A percentile compares a stretch with the other conserved stretches of the same genome.
Evolutionary conservation across 2,113 vertebrate species (phyloP).

Genomic region (Cricetomys ansorgei): DNA sequence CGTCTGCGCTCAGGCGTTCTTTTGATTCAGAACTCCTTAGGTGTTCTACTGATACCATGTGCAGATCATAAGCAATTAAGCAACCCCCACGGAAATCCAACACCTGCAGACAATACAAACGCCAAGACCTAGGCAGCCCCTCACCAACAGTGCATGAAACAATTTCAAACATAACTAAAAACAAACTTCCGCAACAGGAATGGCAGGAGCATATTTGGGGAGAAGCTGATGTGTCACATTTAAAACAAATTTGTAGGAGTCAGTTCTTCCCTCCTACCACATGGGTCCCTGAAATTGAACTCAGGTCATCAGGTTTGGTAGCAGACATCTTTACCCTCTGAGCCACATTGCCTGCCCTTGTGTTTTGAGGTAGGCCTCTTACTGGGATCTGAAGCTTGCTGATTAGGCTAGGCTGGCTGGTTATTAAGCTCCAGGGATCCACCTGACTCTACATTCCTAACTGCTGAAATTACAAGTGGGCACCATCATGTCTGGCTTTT

Average conservation of each 20-base stretch:
- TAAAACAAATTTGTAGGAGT: not conserved
- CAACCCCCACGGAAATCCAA: too few relatives aligned
- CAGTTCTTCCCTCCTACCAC: not conserved
- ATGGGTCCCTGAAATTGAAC: not conserved
- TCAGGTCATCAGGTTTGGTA: not conserved
- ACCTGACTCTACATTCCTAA: not conserved
- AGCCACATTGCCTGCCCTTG: not conserved
- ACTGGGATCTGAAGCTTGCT: not conserved
- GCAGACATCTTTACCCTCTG: not conserved
- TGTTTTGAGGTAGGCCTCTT: not conserved
- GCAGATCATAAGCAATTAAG: too few relatives aligned
- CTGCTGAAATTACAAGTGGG: not conserved
- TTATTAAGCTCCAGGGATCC: not conserved
- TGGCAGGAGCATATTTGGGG: too few relatives aligned
- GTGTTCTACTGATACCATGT: too few relatives aligned
- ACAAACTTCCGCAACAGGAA: too few relatives aligned
- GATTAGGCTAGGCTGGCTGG: not conserved
- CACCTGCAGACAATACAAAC: too few relatives aligned
- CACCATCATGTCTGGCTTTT: not conserved
- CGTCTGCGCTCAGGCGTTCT: too few relatives aligned
- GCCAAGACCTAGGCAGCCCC: too few relatives aligned
- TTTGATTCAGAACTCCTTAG: too few relatives aligned
- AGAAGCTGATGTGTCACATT: too few relatives aligned
- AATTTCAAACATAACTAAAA: too few relatives aligned
- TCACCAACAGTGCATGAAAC: too few relatives aligned